Conservation (phyloP, 2,797 vertebrate genomes). For the Syndactyla subalaris region DNA sequence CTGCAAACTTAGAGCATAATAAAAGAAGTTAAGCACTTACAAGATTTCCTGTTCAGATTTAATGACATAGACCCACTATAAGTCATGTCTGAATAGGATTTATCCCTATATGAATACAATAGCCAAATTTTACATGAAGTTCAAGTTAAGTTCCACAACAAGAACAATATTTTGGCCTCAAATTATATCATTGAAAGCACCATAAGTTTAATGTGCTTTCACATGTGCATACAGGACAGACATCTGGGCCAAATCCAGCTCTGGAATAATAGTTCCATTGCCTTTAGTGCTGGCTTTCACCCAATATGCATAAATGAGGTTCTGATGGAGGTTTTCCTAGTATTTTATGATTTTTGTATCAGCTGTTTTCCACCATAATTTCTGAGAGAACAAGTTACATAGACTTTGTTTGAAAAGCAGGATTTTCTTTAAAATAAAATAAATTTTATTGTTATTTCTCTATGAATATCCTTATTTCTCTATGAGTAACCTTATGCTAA, state of each 20-base stretch:
- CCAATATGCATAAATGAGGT: not conserved
- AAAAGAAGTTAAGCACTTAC: not conserved
- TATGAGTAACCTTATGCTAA: not conserved
- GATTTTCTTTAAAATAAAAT: no score
- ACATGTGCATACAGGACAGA: slow-evolving; percentile 11
- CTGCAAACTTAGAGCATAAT: not conserved
- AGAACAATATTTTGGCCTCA: not conserved
- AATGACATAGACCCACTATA: not conserved
- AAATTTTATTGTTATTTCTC: not conserved
- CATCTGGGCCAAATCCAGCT: slow-evolving; percentile 12
- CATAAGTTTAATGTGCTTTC: not conserved
- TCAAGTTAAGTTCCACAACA: not conserved
- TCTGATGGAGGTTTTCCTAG: not conserved
- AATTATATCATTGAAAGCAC: not conserved
- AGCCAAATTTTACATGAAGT: not conserved
- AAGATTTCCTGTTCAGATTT: not conserved
- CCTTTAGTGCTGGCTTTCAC: slow-evolving; percentile 11
- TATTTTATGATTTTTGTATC: slow-evolving; percentile 22
- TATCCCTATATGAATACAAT: not conserved
- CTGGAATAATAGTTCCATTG: slow-evolving; percentile 16
- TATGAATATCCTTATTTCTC: not conserved
- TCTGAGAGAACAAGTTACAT: not conserved
- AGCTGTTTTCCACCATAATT: not conserved
- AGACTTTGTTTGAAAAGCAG: not conserved
- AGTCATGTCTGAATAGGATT: not conserved